Percentiles rank a stretch among this genome's conserved stretches.
Conservation (phyloP, 2,797 vertebrate species). For the Sebastes hopkinsi region DNA sequence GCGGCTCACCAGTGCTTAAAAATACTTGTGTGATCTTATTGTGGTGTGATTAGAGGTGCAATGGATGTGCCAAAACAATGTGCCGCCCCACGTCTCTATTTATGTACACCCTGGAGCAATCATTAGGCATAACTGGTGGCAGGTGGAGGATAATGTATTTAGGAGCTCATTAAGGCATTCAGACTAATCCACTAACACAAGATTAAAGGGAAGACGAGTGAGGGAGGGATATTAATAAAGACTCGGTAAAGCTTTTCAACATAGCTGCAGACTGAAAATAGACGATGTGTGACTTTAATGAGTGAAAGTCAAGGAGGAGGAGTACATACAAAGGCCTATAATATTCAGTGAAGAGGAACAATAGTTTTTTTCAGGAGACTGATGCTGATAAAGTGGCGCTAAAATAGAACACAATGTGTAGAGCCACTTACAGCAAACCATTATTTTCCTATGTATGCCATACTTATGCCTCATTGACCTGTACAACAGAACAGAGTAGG, state of each 20-base stretch:
- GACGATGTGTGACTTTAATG: conserved; percentile 33
- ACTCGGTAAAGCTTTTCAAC: conserved; percentile 19
- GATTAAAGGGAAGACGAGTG: conserved; percentile 40
- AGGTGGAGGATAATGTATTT: conserved; percentile 47
- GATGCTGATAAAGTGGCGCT: conserved; percentile 16
- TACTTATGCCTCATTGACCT: background rate
- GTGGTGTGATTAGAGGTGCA: conserved; percentile 10
- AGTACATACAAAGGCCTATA: background rate
- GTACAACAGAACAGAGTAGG: background rate
- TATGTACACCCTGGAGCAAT: conserved; percentile 35
- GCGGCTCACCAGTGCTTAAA: conserved; percentile 5
- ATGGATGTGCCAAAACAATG: conserved; percentile 44
- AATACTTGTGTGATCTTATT: conserved; percentile 6
- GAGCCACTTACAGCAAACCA: background rate
- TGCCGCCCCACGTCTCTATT: conserved; percentile 37
- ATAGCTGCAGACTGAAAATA: conserved; percentile 37
- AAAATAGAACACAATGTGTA: background rate
- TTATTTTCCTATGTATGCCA: background rate
- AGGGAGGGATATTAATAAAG: conserved; percentile 45
- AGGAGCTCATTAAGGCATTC: conserved; percentile 53
- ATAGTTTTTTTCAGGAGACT: background rate
- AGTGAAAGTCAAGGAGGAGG: conserved; percentile 18
- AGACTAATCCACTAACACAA: conserved; percentile 35
- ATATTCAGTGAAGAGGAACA: conserved; percentile 12
- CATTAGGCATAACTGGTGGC: conserved; percentile 30